phyloP scores from a whole-genome alignment of 2,113 vertebrate species.

The Mus spicilegus region DNA sequence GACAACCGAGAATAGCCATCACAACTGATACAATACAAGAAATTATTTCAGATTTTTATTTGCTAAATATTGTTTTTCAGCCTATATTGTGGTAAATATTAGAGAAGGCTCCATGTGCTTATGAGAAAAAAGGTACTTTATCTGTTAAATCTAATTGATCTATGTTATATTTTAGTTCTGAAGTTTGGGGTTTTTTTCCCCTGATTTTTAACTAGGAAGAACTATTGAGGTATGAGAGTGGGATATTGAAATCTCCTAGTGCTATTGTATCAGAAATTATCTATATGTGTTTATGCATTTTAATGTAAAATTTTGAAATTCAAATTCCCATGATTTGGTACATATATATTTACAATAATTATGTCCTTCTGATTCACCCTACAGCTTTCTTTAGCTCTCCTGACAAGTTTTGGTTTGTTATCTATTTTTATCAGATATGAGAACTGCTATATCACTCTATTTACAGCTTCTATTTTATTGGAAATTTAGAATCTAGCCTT shows the following conservation, averaged over 20 bases:
- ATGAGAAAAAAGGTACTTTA: not conserved
- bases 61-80: not conserved
- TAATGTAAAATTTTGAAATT: not conserved
- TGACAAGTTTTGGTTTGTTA: not conserved
- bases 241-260: no score
- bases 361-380: not conserved
- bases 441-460: not conserved
- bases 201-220: not conserved
- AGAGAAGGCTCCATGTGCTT: not conserved
- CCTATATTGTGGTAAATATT: not conserved
- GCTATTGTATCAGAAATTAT: not conserved
- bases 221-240: not conserved
- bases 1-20: no score
- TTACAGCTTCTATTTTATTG: not conserved
- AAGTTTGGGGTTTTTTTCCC: not conserved
- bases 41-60: not conserved
- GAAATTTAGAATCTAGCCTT: not conserved
- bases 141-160: not conserved
- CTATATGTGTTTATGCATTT: not conserved
- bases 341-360: not conserved
- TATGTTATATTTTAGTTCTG: not conserved
- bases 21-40: not conserved
- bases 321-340: not conserved
- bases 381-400: not conserved
- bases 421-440: not conserved